These are phyloP conservation scores for Cygnus olor DNA, from an alignment of 2,797 vertebrate genomes.

Conservation along the genomic window DNA sequence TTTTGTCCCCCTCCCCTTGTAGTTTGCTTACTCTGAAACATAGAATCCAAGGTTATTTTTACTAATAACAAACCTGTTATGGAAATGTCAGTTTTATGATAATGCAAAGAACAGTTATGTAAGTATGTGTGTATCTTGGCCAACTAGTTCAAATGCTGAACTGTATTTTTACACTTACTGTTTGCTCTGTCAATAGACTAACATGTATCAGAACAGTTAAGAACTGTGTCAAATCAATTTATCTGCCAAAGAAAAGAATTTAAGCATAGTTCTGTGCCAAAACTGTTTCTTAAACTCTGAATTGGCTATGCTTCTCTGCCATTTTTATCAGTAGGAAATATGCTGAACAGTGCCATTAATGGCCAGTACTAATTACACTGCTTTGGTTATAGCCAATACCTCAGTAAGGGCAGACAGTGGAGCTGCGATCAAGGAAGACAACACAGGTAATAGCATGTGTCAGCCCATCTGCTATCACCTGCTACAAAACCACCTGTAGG, in stretches of 20 bases:
- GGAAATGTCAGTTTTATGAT: conserved; percentile 37
- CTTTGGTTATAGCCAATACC: background rate
- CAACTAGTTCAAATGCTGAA: background rate
- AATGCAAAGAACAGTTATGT: conserved; percentile 57
- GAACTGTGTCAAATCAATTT: background rate
- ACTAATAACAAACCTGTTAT: conserved; percentile 25
- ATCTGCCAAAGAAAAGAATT: conserved; percentile 37
- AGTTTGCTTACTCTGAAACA: conserved; percentile 39
- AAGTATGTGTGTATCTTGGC: conserved; percentile 38
- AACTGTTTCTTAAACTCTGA: background rate
- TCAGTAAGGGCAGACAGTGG: background rate
- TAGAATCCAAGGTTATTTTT: conserved; percentile 1
- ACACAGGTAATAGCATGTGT: background rate
- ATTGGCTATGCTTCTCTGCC: background rate
- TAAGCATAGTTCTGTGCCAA: background rate
- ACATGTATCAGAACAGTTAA: conserved; percentile 27
- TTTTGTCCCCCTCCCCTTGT: background rate
- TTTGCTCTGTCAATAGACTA: conserved; percentile 52
- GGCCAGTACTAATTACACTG: background rate
- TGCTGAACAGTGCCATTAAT: background rate
- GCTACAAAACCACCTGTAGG: background rate
- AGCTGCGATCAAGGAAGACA: background rate
- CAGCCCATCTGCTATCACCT: background rate
- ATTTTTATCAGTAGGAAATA: background rate
- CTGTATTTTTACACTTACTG: background rate